These are phyloP conservation scores for Grus americana DNA, from an alignment of 2,113 vertebrate species.

Conservation along the genomic window DNA sequence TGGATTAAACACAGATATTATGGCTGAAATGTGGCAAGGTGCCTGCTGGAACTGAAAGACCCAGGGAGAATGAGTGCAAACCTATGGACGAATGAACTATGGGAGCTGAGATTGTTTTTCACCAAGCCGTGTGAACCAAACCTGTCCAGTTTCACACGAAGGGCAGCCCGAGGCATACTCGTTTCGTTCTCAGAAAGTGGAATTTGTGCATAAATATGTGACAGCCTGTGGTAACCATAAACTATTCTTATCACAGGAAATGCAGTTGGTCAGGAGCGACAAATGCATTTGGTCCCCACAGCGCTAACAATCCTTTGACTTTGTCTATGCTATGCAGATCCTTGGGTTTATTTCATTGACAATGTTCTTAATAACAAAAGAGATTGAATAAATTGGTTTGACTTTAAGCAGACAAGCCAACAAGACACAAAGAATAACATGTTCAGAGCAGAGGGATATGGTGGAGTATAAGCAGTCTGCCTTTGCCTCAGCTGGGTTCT, in stretches of 20 bases:
- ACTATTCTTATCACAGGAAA: slow-evolving; percentile 48
- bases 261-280: not conserved
- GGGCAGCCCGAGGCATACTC: not conserved
- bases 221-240: slow-evolving; percentile 2
- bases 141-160: not conserved
- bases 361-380: not conserved
- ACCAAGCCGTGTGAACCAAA: not conserved
- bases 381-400: not conserved
- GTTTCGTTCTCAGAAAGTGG: slow-evolving; percentile 8
- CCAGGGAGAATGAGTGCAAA: not conserved
- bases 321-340: not conserved
- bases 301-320: not conserved
- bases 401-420: not conserved
- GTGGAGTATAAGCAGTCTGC: not conserved
- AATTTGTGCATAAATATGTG: slow-evolving; percentile 5
- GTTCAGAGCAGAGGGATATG: not conserved
- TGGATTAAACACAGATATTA: not conserved
- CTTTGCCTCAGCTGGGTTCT: not conserved
- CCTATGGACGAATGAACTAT: fast-evolving
- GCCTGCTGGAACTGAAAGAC: not conserved
- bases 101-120: not conserved
- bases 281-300: not conserved
- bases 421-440: not conserved
- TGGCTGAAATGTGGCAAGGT: not conserved
- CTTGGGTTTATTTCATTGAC: not conserved